Percentiles rank a stretch among this genome's conserved stretches.
These are phyloP conservation scores for Holothuria scabra DNA, from an alignment of 53 echinoderm and acorn worm genomes.

Conservation along the genomic window DNA sequence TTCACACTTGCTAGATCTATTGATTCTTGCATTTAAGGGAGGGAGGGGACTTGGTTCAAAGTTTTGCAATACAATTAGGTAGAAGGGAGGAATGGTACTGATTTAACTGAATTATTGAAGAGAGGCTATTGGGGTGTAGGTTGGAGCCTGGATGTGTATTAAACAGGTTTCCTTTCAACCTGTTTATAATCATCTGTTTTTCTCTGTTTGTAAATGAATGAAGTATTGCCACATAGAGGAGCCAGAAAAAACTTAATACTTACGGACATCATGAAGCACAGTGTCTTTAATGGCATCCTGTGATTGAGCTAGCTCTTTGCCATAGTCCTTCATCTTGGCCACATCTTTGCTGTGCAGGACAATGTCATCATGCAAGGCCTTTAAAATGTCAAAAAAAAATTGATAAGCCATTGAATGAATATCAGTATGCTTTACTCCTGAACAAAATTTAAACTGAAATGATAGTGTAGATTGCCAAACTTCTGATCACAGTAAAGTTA, in stretches of 20 bases:
- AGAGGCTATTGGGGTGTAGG: too few relatives aligned
- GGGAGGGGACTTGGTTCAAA: too few relatives aligned
- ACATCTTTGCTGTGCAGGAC: conserved; percentile 96
- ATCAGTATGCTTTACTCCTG: not conserved
- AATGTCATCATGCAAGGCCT: conserved; percentile 91
- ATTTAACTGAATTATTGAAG: too few relatives aligned
- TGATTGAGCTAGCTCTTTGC: conserved; percentile 84
- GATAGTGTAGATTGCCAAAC: too few relatives aligned
- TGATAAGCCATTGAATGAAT: not conserved
- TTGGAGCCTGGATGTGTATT: too few relatives aligned
- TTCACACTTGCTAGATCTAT: not conserved
- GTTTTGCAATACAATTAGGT: too few relatives aligned
- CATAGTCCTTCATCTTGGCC: conserved; percentile 88
- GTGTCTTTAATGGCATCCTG: conserved; percentile 94
- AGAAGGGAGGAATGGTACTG: too few relatives aligned
- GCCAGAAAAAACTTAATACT: conserved; percentile 42
- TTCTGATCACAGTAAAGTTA: too few relatives aligned
- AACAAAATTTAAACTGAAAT: not conserved
- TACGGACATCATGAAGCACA: conserved; percentile 80
- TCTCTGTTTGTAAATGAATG: too few relatives aligned
- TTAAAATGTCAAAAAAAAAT: not conserved
- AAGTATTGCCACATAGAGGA: not conserved
- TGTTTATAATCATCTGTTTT: too few relatives aligned
- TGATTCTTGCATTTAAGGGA: not conserved
- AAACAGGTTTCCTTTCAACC: too few relatives aligned